Evolutionary conservation across 2,113 vertebrate genomes (phyloP).

Genomic region (Aramus guarauna): DNA sequence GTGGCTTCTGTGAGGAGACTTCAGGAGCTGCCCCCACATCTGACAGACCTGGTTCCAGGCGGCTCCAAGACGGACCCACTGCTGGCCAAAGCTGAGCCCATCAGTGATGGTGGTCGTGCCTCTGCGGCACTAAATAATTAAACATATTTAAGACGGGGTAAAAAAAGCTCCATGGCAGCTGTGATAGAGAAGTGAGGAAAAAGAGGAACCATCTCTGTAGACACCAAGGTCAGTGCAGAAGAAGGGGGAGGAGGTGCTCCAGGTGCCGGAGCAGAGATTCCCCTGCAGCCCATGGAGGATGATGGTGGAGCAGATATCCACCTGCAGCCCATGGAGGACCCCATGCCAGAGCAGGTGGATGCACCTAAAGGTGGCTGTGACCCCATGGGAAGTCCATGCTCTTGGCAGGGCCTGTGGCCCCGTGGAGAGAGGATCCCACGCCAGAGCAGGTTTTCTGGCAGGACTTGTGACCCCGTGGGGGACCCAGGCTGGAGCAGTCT

Average conservation of each 20-base stretch:
- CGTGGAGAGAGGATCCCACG: background rate
- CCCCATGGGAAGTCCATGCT: background rate
- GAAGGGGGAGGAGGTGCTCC: background rate
- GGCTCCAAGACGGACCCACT: background rate
- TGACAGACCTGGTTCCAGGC: background rate
- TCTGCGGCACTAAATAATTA: no score
- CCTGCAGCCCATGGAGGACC: background rate
- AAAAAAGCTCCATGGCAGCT: background rate
- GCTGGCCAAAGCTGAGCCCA: background rate
- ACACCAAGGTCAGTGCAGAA: background rate
- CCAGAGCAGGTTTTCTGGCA: background rate
- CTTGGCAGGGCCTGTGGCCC: background rate
- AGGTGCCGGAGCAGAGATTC: background rate
- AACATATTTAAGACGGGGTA: background rate
- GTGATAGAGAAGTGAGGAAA: background rate
- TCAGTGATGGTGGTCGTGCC: background rate
- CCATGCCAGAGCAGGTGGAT: fast-evolving
- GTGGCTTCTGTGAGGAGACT: background rate
- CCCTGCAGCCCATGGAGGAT: background rate
- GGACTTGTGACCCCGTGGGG: background rate
- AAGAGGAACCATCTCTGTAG: background rate
- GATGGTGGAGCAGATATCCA: background rate
- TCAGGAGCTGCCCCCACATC: background rate
- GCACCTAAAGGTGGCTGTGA: background rate
- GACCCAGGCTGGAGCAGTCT: background rate